These are phyloP conservation scores for Torymus auratus DNA, from an alignment of 2,888 invertebrate species.

Conservation along the genomic window DNA sequence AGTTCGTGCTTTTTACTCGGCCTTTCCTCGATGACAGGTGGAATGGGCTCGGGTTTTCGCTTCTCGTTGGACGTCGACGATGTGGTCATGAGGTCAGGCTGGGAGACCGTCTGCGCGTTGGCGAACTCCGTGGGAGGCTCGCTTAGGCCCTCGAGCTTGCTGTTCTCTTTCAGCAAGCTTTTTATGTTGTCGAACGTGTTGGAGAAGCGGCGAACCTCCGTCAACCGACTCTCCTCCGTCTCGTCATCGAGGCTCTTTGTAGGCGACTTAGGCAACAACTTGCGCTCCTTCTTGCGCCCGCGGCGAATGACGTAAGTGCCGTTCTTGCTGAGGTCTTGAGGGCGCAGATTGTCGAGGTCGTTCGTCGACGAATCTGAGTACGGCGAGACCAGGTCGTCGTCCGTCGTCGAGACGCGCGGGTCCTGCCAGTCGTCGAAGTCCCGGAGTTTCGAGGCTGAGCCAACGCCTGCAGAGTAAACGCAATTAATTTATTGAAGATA, in stretches of 20 bases:
- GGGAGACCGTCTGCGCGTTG: constrained; percentile 77
- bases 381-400: constrained; percentile 84
- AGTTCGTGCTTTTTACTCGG: background rate
- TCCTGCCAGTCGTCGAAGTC: constrained; percentile 88
- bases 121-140: constrained; percentile 80
- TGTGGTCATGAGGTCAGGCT: constrained; percentile 81
- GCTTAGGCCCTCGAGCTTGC: constrained; percentile 78
- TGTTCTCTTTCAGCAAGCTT: constrained; percentile 85
- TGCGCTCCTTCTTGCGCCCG: constrained; percentile 83
- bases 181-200: constrained; percentile 88
- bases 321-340: constrained; percentile 79
- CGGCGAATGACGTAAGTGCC: constrained; percentile 91
- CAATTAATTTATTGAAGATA: too few relatives aligned
- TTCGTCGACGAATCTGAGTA: constrained; percentile 81
- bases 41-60: background rate
- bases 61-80: background rate
- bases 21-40: too few relatives aligned
- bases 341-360: constrained; percentile 73
- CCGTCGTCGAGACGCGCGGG: constrained; percentile 83
- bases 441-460: constrained; percentile 84
- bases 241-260: constrained; percentile 78
- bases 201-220: constrained; percentile 80
- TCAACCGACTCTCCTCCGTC: constrained; percentile 66
- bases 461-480: constrained; percentile 79
- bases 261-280: constrained; percentile 81